Conservation (phyloP, 2,113 vertebrate species). For the Hippocampus mohnikei region DNA sequence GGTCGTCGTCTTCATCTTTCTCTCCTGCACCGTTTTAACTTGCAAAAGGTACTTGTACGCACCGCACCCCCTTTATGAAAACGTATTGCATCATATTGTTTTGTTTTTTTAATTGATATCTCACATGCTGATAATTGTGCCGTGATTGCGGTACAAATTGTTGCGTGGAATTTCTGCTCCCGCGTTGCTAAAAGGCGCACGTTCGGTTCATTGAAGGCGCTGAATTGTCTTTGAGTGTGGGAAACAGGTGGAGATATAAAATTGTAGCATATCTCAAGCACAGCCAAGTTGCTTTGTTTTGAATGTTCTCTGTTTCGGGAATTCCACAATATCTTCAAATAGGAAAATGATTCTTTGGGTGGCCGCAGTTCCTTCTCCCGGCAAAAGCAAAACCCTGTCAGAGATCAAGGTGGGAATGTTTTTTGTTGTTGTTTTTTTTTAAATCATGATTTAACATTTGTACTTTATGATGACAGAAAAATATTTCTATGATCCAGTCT, state of each 20-base stretch:
- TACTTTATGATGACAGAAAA: neutral
- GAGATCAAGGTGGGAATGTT: constrained; percentile 52
- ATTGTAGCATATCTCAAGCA: neutral
- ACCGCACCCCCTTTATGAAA: neutral
- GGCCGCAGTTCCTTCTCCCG: constrained; percentile 59
- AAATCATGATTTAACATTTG: too few species aligned
- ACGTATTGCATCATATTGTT: neutral
- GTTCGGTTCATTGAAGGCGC: too few species aligned
- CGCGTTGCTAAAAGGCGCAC: too few species aligned
- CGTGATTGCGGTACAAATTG: too few species aligned
- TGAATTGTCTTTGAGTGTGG: too few species aligned
- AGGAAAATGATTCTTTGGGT: constrained; percentile 50
- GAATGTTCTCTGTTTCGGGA: neutral
- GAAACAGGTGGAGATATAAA: too few species aligned
- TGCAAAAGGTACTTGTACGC: constrained; percentile 53
- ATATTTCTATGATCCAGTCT: constrained; percentile 24
- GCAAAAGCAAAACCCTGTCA: constrained; percentile 59
- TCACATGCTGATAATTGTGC: too few species aligned
- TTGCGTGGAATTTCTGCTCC: too few species aligned
- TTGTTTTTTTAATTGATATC: neutral
- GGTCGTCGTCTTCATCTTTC: constrained; percentile 23
- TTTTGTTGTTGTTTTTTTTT: neutral
- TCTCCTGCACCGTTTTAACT: constrained; percentile 51
- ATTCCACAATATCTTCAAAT: neutral
- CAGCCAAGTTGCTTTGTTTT: neutral